Base-by-base conservation (phyloP, 2,797 vertebrate species). In the Pygocentrus nattereri region DNA sequence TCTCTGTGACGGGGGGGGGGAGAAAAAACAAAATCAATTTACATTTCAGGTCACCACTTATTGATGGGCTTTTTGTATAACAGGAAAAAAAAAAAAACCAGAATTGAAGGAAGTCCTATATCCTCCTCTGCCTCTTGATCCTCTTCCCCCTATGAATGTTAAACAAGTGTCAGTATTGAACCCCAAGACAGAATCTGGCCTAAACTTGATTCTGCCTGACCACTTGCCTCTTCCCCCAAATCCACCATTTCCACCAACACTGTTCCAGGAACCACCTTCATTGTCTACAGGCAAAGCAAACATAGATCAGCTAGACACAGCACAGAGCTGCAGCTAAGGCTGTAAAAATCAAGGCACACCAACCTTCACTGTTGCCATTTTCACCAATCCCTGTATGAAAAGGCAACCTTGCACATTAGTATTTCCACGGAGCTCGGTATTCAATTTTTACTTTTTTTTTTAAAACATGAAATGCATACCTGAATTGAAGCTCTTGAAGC, bases 141-240 rank as follows among this genome's bases (percentile, higher is more conserved):
- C 81, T 47, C 74, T 65, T 2, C 41, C 74, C 52, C 65, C 74
- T 80, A 30, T 49, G 15, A 77, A 80, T 12, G 6, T 52, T 50
- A 50, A 50, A 44, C n/a, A 30, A 44, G 31, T 4, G 23, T 70
- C 25, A 44, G 41, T 19, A 38, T 5, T 30, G 4, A 54, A 44
- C 0, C 31, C 13, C n/a, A 11, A 68, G 0, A 59, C 4, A 6
- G 4, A 2, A 3, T 38, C 0, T 18, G n/a, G 7, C 12, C 21
- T 19, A 44, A 54, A 25, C 23, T 16, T 0, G 0, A 54, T 38
- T n/a, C 58, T 62, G 4, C 4, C 15, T 8, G 5, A 56, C 6
- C 30, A 78, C 81, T 80, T 74, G 27, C 84, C 74, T 78, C 82
- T 81, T 50, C 72, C 83, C 12, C 80, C 65, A 16, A 80, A 78